These are phyloP conservation scores for Mylabris phalerata DNA, from an alignment of 1,140 invertebrate species.

Conservation along the genomic window DNA sequence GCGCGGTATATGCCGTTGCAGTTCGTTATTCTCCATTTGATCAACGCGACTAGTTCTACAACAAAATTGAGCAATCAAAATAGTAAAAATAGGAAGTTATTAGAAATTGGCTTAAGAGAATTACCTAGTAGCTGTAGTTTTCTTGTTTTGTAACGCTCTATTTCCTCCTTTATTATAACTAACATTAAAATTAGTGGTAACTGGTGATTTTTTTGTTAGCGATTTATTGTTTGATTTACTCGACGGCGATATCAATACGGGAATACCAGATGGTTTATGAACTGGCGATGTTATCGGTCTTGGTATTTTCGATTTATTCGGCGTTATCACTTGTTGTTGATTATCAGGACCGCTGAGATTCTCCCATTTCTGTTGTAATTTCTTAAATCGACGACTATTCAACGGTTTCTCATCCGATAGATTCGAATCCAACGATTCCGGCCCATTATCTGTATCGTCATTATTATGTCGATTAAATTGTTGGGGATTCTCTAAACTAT, in stretches of 20 bases:
- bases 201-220: slow-evolving; percentile 22
- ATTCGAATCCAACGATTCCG: slow-evolving; percentile 38
- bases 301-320: slow-evolving; percentile 60
- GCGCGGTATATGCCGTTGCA: slow-evolving; percentile 44
- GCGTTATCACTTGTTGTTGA: slow-evolving; percentile 41
- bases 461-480: background rate
- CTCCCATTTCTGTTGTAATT: slow-evolving; percentile 83
- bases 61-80: background rate
- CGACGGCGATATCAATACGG: slow-evolving; percentile 28
- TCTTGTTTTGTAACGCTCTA: background rate
- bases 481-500: slow-evolving; percentile 53
- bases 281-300: slow-evolving; percentile 56
- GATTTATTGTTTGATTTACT: slow-evolving; percentile 20
- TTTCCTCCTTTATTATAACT: no score
- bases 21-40: slow-evolving; percentile 40
- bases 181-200: background rate
- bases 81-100: no score
- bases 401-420: slow-evolving; percentile 41
- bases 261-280: slow-evolving; percentile 43
- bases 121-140: slow-evolving; percentile 9
- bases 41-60: slow-evolving; percentile 54
- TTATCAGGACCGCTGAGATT: slow-evolving; percentile 53
- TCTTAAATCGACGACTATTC: slow-evolving; percentile 55
- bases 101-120: background rate
- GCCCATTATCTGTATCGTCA: slow-evolving; percentile 15